Percentiles rank a stretch among this genome's conserved stretches.
Conservation (phyloP, 2,797 vertebrate genomes). For the Phataginus tricuspis region DNA sequence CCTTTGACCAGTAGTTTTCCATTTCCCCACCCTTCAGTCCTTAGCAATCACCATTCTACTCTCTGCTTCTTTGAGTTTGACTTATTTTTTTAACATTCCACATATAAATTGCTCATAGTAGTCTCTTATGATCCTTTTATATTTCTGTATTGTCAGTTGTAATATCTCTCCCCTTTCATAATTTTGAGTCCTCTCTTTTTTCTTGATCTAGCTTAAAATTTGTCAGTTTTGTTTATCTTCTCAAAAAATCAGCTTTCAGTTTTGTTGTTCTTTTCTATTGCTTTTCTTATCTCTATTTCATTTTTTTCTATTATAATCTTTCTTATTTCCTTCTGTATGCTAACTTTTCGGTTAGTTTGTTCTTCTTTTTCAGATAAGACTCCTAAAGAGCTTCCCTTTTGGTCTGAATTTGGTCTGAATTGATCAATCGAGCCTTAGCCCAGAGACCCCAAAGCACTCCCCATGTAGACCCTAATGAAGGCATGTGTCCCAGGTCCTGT, state of each 20-base stretch:
- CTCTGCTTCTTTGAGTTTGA: not conserved
- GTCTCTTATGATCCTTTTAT: not conserved
- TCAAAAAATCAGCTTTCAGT: not conserved
- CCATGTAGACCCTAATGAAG: too few species aligned
- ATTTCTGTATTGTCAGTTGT: not conserved
- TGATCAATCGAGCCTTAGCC: not conserved
- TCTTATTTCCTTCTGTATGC: too few species aligned
- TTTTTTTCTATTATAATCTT: not conserved
- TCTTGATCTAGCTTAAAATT: not conserved
- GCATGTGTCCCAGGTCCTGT: not conserved
- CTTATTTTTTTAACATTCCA: not conserved
- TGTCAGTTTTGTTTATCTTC: not conserved
- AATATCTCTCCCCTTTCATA: not conserved
- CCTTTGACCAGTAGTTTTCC: too few species aligned
- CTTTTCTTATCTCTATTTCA: not conserved
- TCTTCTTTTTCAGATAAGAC: not conserved
- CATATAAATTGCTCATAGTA: not conserved
- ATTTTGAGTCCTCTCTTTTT: not conserved
- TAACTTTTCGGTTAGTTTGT: not conserved
- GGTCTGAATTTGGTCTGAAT: not conserved
- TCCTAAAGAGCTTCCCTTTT: not conserved
- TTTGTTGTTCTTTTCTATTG: not conserved
- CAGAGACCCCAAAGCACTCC: not conserved
- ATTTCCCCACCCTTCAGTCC: too few species aligned
- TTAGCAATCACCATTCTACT: too few species aligned